These are phyloP conservation scores for Limnephilus auricula DNA, from an alignment of 2,888 invertebrate species.

Conservation along the genomic window DNA sequence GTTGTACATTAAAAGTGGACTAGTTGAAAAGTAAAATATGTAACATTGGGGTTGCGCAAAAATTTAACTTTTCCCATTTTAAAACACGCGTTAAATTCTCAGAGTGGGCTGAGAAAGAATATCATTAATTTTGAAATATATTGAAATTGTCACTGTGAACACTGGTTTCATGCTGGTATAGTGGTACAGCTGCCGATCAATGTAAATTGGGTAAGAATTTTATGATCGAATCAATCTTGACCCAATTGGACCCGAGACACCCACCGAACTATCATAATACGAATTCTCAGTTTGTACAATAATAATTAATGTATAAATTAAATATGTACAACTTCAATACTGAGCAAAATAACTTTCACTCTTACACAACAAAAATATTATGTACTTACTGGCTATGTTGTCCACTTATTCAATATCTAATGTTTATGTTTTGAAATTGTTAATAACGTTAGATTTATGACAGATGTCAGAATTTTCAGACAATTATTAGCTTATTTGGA, in stretches of 20 bases:
- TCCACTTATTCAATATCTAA: neutral
- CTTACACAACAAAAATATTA: neutral
- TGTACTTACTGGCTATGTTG: neutral
- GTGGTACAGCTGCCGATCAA: neutral
- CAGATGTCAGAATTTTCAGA: neutral
- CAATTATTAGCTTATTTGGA: too few relatives aligned
- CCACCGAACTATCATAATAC: neutral
- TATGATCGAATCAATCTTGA: slow-evolving; percentile 24
- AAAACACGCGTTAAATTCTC: neutral
- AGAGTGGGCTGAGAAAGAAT: neutral
- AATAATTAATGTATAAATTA: neutral
- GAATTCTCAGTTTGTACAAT: neutral
- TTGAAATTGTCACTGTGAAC: slow-evolving; percentile 19
- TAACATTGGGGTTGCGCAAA: neutral
- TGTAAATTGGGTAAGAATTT: slow-evolving; percentile 22
- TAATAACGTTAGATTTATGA: neutral
- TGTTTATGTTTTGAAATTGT: neutral
- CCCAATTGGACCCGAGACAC: slow-evolving; percentile 17
- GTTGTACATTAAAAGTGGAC: neutral
- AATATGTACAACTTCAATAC: neutral
- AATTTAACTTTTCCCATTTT: neutral
- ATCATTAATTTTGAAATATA: neutral
- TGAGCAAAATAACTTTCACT: slow-evolving; percentile 8
- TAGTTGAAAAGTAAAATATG: neutral
- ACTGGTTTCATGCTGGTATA: neutral